A percentile compares a stretch with the other conserved stretches of the same genome.
phyloP scores from a whole-genome alignment of 1,140 invertebrate genomes.

The Hermatobates lingyangjiaoensis region DNA sequence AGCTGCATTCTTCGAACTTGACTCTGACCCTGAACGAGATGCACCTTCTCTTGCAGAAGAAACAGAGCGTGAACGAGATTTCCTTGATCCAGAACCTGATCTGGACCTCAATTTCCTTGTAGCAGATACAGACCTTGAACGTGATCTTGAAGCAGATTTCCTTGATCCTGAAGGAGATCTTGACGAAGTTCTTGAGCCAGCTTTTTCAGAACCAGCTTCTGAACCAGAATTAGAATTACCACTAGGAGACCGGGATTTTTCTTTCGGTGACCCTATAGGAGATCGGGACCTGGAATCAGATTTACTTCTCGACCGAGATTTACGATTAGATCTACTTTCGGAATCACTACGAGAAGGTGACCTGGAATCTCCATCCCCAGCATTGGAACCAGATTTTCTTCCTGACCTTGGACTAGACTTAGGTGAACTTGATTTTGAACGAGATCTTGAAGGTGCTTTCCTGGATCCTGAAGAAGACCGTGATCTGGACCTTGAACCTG shows the following conservation, averaged over 20 bases:
- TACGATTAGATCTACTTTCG: conserved; percentile 10
- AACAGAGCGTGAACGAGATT: conserved; percentile 19
- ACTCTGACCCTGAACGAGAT: conserved; percentile 15
- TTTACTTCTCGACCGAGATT: conserved; percentile 12
- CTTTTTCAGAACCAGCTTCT: conserved; percentile 9
- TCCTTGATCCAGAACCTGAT: conserved; percentile 17
- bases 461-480: conserved; percentile 6
- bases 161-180: conserved; percentile 11
- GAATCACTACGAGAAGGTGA: conserved; percentile 19
- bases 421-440: conserved; percentile 11
- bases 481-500: conserved; percentile 10
- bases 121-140: conserved; percentile 13
- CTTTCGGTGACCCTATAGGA: conserved; percentile 12
- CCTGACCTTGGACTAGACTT: conserved; percentile 12
- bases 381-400: conserved; percentile 17
- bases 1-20: conserved; percentile 10
- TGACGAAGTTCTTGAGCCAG: conserved; percentile 12
- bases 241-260: conserved; percentile 6
- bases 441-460: conserved; percentile 12
- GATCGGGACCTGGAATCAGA: conserved; percentile 14
- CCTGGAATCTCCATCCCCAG: conserved; percentile 18
- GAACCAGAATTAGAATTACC: conserved; percentile 12
- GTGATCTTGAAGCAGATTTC: conserved; percentile 11
- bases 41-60: conserved; percentile 9
- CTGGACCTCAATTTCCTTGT: conserved; percentile 10